Base-by-base conservation (phyloP, 1,140 invertebrate genomes). In the Riptortus pedestris region DNA sequence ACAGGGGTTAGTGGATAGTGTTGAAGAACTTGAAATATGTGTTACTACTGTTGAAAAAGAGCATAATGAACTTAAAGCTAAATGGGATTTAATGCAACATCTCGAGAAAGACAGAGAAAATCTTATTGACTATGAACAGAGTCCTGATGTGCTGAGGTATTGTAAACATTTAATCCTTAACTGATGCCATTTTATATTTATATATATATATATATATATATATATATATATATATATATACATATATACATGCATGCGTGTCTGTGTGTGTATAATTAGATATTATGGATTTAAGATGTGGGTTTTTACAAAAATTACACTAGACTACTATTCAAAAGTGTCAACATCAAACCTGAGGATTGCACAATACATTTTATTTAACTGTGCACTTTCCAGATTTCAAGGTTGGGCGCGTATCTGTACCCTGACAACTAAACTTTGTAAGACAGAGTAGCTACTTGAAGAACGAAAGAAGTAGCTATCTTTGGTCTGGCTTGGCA, bases 101-200 rank as follows among this genome's bases (percentile, higher is more conserved):
- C 26, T 55, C 14, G 51, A 55, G 22, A 55, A 26, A 24, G 51
- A 55, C 14, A 55, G 24, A 26, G 51, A 55, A 24, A 55, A 24
- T 55, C 24, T 55, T 24, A 16, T 11, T 24, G 51, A 55, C 7
- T 55, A 55, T 55, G 51, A 55, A 55, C 4, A 4, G 3, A 55
- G 51, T 55, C 22, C 51, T 7, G 51, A 55, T 12, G 26, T 55
- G 12, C 22, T 24, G 26, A 55, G 51, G 51, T 45, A 11, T n/a
- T n/a, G 43, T n/a, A 9, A 38, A 38, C 16, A 38, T 16, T 48
- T 11, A 18, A 16, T 7, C 31, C 5, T 7, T 38, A 38, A 38
- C 31, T 38, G 5, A 38, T 38, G 5, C 14, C 5, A 5, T 38
- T 38, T 38, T 38, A 14, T 38, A 38, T 7, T 38, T 7, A 38